phyloP scores from a whole-genome alignment of 2,113 vertebrate genomes.

The Brachyhypopomus gauderio region DNA sequence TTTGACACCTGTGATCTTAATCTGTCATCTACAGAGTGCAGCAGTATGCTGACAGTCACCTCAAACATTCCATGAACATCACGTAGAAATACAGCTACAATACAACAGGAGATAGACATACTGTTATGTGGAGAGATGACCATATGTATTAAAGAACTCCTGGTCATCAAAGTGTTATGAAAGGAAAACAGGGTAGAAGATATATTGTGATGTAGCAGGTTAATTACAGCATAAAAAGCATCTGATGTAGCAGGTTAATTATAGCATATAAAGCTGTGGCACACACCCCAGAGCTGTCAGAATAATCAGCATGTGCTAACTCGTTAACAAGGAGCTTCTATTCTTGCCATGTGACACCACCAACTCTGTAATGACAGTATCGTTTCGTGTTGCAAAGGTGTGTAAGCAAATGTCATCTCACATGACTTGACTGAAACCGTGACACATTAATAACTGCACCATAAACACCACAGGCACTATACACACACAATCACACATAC shows the following conservation, averaged over 20 bases:
- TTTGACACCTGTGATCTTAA: too few species aligned
- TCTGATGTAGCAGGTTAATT: too few species aligned
- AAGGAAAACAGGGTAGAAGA: too few species aligned
- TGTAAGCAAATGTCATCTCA: conserved; percentile 51
- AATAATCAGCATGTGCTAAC: conserved; percentile 45
- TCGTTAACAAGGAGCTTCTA: conserved; percentile 67
- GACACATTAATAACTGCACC: conserved; percentile 70
- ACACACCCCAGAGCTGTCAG: not conserved
- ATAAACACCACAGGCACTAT: conserved; percentile 49
- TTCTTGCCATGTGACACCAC: conserved; percentile 65
- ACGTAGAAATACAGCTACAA: too few species aligned
- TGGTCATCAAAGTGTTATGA: too few species aligned
- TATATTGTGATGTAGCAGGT: not conserved
- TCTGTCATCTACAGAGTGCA: too few species aligned
- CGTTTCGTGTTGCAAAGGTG: conserved; percentile 32
- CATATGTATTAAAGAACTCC: too few species aligned
- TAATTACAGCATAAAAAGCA: not conserved
- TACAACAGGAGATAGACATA: too few species aligned
- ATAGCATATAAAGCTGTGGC: too few species aligned
- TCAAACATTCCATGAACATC: too few species aligned
- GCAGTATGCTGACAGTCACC: too few species aligned
- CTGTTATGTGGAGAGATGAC: too few species aligned
- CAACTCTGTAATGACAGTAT: conserved; percentile 57
- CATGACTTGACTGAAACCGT: conserved; percentile 64
- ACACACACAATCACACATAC: conserved; percentile 54